Conservation (phyloP, 2,797 vertebrate species). For the Rousettus madagascariensis region DNA sequence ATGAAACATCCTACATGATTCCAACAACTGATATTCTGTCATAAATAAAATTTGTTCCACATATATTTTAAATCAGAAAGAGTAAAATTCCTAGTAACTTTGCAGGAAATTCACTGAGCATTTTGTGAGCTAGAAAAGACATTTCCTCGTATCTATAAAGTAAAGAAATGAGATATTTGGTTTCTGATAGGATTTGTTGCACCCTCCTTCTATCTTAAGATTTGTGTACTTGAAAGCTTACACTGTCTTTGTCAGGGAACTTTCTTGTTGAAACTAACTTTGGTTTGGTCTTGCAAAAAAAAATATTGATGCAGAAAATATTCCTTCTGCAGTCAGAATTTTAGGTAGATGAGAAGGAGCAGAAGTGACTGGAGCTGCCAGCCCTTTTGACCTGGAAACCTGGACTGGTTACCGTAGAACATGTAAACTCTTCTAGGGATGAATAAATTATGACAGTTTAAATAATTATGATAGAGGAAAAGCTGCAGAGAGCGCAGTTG, state of each 20-base stretch:
- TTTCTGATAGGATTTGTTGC: constrained; percentile 10
- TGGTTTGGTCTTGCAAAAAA: constrained; percentile 12
- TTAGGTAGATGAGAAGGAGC: neutral
- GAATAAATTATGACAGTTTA: constrained; percentile 74
- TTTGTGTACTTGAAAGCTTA: neutral
- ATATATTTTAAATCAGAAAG: neutral
- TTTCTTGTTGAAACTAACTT: constrained; percentile 45
- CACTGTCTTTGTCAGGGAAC: neutral
- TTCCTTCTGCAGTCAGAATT: neutral
- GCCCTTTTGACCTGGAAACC: constrained; percentile 13
- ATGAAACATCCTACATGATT: neutral
- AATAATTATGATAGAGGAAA: constrained; percentile 59
- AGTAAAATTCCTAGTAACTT: neutral
- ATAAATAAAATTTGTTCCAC: neutral
- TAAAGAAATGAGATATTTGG: neutral
- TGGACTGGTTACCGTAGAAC: neutral
- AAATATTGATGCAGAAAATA: neutral
- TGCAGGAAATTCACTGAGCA: neutral
- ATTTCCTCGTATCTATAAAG: neutral
- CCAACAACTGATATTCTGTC: neutral
- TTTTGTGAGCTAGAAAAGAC: neutral
- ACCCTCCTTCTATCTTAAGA: neutral
- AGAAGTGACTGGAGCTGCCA: neutral
- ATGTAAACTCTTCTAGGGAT: constrained; percentile 24
- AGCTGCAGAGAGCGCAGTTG: neutral